Evolutionary conservation across 2,113 vertebrate genomes (phyloP).

Genomic region (Tetrao urogallus): DNA sequence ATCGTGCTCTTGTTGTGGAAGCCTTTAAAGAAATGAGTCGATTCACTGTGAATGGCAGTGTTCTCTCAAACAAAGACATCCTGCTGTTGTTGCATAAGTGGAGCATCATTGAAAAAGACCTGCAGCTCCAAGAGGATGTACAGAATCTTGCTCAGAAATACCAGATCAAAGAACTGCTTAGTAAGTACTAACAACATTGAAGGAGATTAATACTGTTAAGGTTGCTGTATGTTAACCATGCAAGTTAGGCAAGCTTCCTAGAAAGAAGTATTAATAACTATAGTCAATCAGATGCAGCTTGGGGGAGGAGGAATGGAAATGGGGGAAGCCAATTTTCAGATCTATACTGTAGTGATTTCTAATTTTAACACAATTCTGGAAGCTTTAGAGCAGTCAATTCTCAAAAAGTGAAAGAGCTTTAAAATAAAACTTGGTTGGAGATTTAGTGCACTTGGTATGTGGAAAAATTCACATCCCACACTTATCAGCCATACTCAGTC

Average conservation of each 20-base stretch:
- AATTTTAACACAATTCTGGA: neutral
- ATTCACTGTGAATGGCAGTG: conserved; percentile 71
- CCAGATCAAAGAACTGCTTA: conserved; percentile 79
- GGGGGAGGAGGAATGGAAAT: neutral
- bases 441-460: neutral
- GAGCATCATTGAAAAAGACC: conserved; percentile 77
- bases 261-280: neutral
- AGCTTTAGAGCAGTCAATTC: neutral
- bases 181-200: conserved; percentile 79
- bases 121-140: conserved; percentile 76
- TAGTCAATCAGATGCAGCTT: neutral
- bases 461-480: neutral
- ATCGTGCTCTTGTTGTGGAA: conserved; percentile 70
- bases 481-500: rapidly evolving
- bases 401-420: neutral
- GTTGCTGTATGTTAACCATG: neutral
- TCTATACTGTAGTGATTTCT: neutral
- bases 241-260: neutral
- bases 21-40: conserved; percentile 72
- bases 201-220: neutral
- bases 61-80: conserved; percentile 79
- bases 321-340: neutral
- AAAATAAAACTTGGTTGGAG: neutral
- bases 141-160: conserved; percentile 77
- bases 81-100: conserved; percentile 86